Percentiles rank a stretch among this genome's conserved stretches.
phyloP scores from a whole-genome alignment of 2,888 invertebrate genomes.

The Drosophila nigritarsus region DNA sequence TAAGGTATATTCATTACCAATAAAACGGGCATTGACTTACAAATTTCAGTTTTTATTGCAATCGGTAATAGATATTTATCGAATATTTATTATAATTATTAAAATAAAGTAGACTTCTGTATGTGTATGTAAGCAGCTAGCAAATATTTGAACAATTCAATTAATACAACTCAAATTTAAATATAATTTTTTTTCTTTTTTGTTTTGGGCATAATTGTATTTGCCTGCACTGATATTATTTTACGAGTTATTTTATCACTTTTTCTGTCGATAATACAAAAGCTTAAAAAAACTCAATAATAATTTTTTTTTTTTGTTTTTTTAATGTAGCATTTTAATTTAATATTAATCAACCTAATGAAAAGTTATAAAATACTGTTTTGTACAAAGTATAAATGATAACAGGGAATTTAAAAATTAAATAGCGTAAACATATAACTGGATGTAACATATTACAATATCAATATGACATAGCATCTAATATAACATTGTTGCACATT shows the following conservation, averaged over 20 bases:
- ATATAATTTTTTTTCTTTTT: too few relatives aligned
- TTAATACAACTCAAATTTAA: not conserved
- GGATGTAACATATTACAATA: too few relatives aligned
- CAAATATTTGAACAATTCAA: constrained; percentile 6
- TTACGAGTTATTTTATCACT: not conserved
- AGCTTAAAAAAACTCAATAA: constrained; percentile 4
- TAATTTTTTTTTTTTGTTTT: too few relatives aligned
- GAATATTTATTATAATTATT: not conserved
- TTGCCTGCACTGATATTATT: not conserved
- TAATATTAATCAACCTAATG: too few relatives aligned
- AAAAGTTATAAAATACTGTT: too few relatives aligned
- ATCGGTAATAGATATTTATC: not conserved
- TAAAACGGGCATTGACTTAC: not conserved
- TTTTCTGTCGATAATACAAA: not conserved
- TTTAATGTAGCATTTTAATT: too few relatives aligned
- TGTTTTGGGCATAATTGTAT: too few relatives aligned
- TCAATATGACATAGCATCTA: too few relatives aligned
- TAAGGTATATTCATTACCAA: not conserved
- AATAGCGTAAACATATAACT: too few relatives aligned
- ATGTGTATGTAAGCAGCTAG: not conserved
- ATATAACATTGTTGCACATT: too few relatives aligned
- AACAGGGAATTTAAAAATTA: too few relatives aligned
- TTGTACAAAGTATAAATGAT: too few relatives aligned
- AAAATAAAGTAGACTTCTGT: not conserved
- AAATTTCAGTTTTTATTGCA: not conserved